Percentiles rank a stretch among this genome's conserved stretches.
Conservation (phyloP, 2,797 vertebrate genomes). For the Tenualosa thibaudeaui region DNA sequence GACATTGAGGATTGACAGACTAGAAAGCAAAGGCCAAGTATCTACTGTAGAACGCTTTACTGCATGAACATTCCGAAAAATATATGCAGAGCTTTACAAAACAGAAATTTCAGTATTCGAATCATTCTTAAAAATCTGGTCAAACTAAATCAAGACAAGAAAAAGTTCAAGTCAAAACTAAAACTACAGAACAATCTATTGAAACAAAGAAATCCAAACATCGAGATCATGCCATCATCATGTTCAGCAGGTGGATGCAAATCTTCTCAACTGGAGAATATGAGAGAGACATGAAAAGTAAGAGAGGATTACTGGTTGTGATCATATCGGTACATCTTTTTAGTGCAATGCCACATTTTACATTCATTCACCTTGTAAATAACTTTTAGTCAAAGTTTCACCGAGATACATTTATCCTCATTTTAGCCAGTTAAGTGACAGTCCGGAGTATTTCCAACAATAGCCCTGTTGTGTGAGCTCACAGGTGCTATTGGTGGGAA, state of each 20-base stretch:
- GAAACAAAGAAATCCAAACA: not conserved
- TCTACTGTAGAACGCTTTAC: conserved; percentile 9
- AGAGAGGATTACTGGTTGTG: not conserved
- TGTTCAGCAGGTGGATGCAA: not conserved
- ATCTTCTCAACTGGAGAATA: not conserved
- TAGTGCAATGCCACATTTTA: not conserved
- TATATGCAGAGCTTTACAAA: conserved; percentile 4
- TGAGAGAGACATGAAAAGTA: not conserved
- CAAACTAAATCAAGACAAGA: not conserved
- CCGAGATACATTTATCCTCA: not conserved
- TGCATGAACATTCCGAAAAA: conserved; percentile 10
- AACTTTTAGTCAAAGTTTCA: not conserved
- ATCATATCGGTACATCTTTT: not conserved
- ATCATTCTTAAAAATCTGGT: not conserved
- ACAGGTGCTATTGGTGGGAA: too few relatives aligned
- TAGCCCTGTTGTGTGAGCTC: too few relatives aligned
- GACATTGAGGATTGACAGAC: not conserved
- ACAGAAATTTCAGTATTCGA: not conserved
- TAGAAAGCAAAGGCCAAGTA: not conserved
- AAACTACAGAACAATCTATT: conserved; percentile 6
- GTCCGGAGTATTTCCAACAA: too few relatives aligned
- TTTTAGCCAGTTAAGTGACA: too few relatives aligned
- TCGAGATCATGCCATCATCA: not conserved
- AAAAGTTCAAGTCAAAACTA: not conserved
- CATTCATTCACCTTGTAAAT: too few relatives aligned